Evolutionary conservation across 2,113 vertebrate species (phyloP).

Genomic region (Mystacornis crossleyi): DNA sequence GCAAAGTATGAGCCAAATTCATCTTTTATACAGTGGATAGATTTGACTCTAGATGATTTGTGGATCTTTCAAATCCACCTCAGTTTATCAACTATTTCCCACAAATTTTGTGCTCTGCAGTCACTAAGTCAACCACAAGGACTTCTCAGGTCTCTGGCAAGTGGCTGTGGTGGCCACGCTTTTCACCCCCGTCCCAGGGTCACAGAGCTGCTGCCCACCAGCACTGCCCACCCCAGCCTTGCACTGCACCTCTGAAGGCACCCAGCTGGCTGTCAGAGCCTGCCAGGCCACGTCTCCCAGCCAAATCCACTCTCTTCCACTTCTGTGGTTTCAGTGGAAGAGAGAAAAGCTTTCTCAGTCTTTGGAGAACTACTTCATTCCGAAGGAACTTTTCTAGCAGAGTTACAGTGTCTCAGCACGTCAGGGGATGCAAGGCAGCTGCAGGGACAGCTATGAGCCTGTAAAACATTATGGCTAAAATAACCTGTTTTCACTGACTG

Average conservation of each 20-base stretch:
- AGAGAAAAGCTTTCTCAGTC: background rate
- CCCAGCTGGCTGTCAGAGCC: background rate
- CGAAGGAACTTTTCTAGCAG: background rate
- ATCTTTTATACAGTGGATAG: background rate
- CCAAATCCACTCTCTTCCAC: background rate
- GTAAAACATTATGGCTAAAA: background rate
- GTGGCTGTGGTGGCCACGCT: accelerated
- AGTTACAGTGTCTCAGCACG: background rate
- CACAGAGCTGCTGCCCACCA: background rate
- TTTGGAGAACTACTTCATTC: background rate
- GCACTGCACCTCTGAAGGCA: background rate
- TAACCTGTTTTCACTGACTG: background rate
- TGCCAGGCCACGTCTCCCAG: background rate
- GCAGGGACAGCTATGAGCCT: background rate
- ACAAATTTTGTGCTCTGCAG: background rate
- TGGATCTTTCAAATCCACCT: background rate
- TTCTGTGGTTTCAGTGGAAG: background rate
- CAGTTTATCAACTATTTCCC: background rate
- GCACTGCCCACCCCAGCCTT: background rate
- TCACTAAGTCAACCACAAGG: background rate
- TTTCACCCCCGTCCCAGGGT: too few species aligned
- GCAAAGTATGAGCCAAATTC: background rate
- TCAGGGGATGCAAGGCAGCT: background rate
- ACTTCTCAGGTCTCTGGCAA: background rate
- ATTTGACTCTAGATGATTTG: background rate